Base-by-base conservation (phyloP, 2,888 invertebrate genomes). In the Scaptomyza polygonia region DNA sequence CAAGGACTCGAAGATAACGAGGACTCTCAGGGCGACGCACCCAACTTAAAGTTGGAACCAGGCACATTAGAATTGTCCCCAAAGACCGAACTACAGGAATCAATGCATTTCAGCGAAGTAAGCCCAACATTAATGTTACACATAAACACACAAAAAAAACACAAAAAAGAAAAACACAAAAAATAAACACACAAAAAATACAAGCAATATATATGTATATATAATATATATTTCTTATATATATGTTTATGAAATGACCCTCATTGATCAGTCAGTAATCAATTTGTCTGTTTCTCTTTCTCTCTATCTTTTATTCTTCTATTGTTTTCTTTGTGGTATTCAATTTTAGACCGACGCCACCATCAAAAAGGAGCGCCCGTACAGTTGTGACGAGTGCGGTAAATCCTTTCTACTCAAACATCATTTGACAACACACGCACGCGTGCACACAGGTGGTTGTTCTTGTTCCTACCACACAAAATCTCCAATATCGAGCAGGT, bases 401-500 rank as follows among this genome's bases (percentile, higher is more conserved):
- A 96, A 96, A 91, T 95, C 96, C 12, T 96, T 96, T 92, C 93
- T 96, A 45, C 92, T 96, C 58, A 96, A 96, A 90, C 96, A 96
- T 90, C 96, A 96, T 91, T 93, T 96, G 65, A 96, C 96, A 3
- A 96, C 96, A 32, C 96, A 96, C 87, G 95, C 95, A 62, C 93
- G 96, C 86, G 96, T 96, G 4, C 96, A 96, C 89, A 96, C 96
- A 58, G 96, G 94, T 94, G 82, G 82, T 83, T 83, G 82, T 83
- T 83, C 86, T 86, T 83, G 82, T 83, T 83, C 82, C 82, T 86
- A 80, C 56, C 67, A 63, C 58, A 14, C 73, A 69, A 34, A 42
- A 7, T 21, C 36, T 12, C 2, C 30, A 4, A n/a, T 5, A 55
- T 5, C 8, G 82, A 82, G 69, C 88, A 65, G 82, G 86, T 77